Conservation (phyloP, 1,140 invertebrate genomes). For the Drosophila kurseongensis region DNA sequence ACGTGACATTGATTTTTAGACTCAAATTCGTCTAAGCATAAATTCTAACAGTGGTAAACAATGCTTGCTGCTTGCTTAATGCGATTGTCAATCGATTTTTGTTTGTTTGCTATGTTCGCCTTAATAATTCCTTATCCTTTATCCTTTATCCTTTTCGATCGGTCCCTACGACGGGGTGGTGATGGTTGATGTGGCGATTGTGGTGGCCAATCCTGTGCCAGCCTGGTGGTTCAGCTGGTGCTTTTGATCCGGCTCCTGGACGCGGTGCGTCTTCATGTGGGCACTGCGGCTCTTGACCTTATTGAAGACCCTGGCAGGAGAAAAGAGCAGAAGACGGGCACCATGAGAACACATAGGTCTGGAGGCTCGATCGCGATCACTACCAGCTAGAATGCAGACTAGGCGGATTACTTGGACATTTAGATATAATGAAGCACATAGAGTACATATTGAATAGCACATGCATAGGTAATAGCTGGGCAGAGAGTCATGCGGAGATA, state of each 20-base stretch:
- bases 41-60: conserved; percentile 72
- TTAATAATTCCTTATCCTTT: conserved; percentile 6
- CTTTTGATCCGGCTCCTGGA: conserved; percentile 88
- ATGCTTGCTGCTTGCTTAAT: conserved; percentile 74
- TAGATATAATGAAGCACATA: conserved; percentile 51
- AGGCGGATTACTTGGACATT: conserved; percentile 48
- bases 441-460: conserved; percentile 29
- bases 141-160: not conserved
- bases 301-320: conserved; percentile 93
- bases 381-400: conserved; percentile 18
- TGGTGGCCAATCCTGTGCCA: conserved; percentile 16
- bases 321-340: conserved; percentile 18
- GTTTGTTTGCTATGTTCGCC: conserved; percentile 19
- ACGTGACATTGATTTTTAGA: conserved; percentile 59
- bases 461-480: conserved; percentile 30
- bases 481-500: conserved; percentile 58
- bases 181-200: conserved; percentile 30
- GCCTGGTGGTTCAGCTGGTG: conserved; percentile 36
- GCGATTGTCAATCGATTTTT: conserved; percentile 76
- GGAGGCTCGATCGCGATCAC: not conserved
- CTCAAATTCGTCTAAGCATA: conserved; percentile 53
- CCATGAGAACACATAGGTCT: conserved; percentile 40
- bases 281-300: conserved; percentile 99
- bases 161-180: conserved; percentile 34
- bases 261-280: conserved; percentile 98